These are phyloP conservation scores for Mohoua ochrocephala DNA, from an alignment of 2,113 vertebrate species.

Conservation along the genomic window DNA sequence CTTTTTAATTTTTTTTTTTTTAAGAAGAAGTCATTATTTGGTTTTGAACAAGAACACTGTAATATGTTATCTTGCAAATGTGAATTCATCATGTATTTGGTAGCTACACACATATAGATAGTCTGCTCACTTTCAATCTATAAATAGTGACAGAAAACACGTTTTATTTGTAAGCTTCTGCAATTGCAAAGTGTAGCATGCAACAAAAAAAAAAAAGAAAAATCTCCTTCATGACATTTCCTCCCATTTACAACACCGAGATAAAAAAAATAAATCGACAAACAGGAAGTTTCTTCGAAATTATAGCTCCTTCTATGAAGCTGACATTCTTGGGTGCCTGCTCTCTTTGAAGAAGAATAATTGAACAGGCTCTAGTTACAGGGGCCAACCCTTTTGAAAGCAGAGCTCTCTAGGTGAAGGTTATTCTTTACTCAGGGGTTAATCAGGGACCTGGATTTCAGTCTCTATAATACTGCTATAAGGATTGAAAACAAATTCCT, in stretches of 20 bases:
- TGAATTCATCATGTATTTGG: background rate
- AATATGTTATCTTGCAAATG: background rate
- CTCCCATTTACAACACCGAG: background rate
- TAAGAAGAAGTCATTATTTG: background rate
- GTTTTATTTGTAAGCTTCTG: background rate
- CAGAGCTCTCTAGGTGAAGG: conserved; percentile 79
- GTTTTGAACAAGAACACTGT: background rate
- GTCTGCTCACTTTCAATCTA: background rate
- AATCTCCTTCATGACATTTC: background rate
- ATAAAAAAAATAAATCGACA: conserved; percentile 47
- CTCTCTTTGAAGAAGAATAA: conserved; percentile 82
- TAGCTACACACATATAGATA: background rate
- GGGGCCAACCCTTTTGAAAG: conserved; percentile 77
- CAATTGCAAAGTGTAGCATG: background rate
- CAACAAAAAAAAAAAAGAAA: background rate
- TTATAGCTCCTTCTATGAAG: conserved; percentile 76
- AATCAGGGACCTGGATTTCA: conserved; percentile 83
- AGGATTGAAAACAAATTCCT: conserved; percentile 73
- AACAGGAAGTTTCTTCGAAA: conserved; percentile 70
- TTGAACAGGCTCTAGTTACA: conserved; percentile 83
- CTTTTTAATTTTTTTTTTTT: background rate
- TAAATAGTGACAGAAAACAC: background rate
- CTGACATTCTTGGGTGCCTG: conserved; percentile 84
- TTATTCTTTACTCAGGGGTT: conserved; percentile 78
- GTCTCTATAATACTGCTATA: conserved; percentile 69